These are phyloP conservation scores for Lordiphosa mommai DNA, from an alignment of 1,140 invertebrate species.

Conservation along the genomic window DNA sequence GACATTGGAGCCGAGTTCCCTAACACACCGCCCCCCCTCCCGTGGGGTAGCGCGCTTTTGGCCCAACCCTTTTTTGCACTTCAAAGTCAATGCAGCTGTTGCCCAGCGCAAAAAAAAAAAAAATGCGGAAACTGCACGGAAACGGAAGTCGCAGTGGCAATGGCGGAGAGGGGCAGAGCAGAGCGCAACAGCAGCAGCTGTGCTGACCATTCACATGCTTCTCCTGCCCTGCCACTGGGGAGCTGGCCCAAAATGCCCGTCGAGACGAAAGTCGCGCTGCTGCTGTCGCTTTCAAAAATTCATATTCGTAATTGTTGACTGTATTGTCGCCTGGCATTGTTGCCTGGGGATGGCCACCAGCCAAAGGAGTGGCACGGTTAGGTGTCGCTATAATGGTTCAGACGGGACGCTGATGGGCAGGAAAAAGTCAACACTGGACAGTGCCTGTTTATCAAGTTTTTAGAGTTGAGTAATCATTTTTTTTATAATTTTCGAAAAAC, in stretches of 20 bases:
- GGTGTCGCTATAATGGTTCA: no score
- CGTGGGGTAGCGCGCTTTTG: background rate
- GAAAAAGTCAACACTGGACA: constrained; percentile 20
- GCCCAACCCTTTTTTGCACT: constrained; percentile 41
- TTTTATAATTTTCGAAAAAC: no score
- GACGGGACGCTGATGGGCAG: no score
- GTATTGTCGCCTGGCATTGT: constrained; percentile 66
- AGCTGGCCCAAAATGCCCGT: constrained; percentile 14
- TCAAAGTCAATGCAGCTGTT: constrained; percentile 74
- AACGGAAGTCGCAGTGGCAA: constrained; percentile 75
- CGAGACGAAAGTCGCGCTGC: constrained; percentile 40
- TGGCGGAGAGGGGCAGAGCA: constrained; percentile 14
- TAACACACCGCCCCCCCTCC: constrained; percentile 1
- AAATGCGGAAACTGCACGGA: constrained; percentile 73
- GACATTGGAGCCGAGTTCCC: constrained; percentile 33
- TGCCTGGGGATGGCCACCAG: constrained; percentile 18
- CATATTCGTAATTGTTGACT: constrained; percentile 78
- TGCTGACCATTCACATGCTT: constrained; percentile 18
- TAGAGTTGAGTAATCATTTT: no score
- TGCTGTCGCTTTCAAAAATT: constrained; percentile 75
- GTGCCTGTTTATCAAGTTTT: background rate
- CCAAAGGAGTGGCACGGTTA: constrained; percentile 27
- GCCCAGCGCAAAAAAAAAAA: constrained; percentile 29
- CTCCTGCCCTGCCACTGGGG: background rate
- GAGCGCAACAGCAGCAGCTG: constrained; percentile 30